Conservation (phyloP, 1,140 invertebrate species). For the Lasioglossum albipes region DNA sequence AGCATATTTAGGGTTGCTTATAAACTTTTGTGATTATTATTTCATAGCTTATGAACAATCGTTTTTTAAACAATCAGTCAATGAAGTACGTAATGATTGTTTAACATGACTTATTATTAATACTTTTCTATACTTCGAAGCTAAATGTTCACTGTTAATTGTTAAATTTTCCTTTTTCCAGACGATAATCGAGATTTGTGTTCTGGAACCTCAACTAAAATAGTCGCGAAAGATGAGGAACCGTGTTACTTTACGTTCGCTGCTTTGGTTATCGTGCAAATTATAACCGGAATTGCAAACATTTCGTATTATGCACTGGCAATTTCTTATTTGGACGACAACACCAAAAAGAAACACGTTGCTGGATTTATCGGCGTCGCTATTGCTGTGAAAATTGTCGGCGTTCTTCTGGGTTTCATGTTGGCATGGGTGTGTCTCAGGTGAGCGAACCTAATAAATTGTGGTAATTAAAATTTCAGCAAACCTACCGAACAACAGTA, state of each 20-base stretch:
- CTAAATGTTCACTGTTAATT: too few species aligned
- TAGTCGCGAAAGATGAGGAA: constrained; percentile 64
- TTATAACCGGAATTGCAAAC: constrained; percentile 82
- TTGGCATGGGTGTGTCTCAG: constrained; percentile 76
- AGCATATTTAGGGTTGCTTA: too few species aligned
- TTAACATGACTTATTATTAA: too few species aligned
- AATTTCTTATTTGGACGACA: constrained; percentile 86
- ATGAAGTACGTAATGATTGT: too few species aligned
- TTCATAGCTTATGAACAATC: too few species aligned
- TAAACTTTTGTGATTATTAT: too few species aligned
- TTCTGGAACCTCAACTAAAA: constrained; percentile 57
- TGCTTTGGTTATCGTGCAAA: constrained; percentile 82
- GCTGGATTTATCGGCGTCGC: constrained; percentile 78
- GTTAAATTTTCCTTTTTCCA: constrained; percentile 42
- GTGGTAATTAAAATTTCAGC: neutral
- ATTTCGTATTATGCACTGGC: constrained; percentile 84
- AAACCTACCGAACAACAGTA: too few species aligned
- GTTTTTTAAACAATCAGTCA: too few species aligned
- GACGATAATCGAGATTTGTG: constrained; percentile 78
- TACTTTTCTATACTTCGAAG: neutral
- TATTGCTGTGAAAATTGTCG: constrained; percentile 73
- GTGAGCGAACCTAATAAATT: constrained; percentile 56
- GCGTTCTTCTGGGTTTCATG: constrained; percentile 75
- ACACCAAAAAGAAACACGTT: constrained; percentile 82
- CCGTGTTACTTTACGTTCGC: constrained; percentile 77